phyloP scores from a whole-genome alignment of 2,888 invertebrate genomes.

The Penaeus monodon region DNA sequence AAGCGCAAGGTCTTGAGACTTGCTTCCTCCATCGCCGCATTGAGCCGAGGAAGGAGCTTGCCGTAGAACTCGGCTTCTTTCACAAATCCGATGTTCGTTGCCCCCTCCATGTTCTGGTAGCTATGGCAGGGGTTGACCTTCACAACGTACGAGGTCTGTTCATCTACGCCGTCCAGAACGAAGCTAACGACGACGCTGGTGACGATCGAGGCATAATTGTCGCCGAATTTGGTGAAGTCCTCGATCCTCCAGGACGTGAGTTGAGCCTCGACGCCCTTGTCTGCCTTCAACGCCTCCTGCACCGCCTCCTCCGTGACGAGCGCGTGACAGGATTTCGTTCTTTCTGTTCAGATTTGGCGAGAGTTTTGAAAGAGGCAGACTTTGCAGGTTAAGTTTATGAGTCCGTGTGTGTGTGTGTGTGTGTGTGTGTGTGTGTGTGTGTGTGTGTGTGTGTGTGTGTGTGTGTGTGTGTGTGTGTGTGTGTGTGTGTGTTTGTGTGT shows the following conservation, averaged over 20 bases:
- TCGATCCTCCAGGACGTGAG: slow-evolving; percentile 24
- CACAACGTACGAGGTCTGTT: slow-evolving; percentile 29
- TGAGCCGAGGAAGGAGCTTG: slow-evolving; percentile 22
- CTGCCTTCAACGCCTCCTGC: slow-evolving; percentile 8
- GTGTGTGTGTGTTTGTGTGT: too few relatives aligned
- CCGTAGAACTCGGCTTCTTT: slow-evolving; percentile 41
- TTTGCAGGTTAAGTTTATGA: too few relatives aligned
- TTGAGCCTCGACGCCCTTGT: slow-evolving; percentile 39
- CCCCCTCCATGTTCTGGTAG: background rate
- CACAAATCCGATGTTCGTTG: background rate
- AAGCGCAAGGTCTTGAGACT: background rate
- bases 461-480: too few relatives aligned
- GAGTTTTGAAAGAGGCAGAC: too few relatives aligned
- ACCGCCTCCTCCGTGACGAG: slow-evolving; percentile 31
- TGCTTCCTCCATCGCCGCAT: background rate
- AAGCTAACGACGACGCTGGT: slow-evolving; percentile 37
- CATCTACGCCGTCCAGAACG: background rate
- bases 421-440: too few relatives aligned
- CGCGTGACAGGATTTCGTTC: background rate
- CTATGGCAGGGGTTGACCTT: slow-evolving; percentile 39
- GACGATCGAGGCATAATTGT: slow-evolving; percentile 45
- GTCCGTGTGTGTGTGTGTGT: too few relatives aligned
- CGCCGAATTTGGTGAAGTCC: slow-evolving; percentile 40
- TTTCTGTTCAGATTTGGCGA: too few relatives aligned
- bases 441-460: too few relatives aligned